A percentile compares a stretch with the other conserved stretches of the same genome.
Evolutionary conservation across 2,797 vertebrate species (phyloP).

Genomic region (Spondyliosoma cantharus): DNA sequence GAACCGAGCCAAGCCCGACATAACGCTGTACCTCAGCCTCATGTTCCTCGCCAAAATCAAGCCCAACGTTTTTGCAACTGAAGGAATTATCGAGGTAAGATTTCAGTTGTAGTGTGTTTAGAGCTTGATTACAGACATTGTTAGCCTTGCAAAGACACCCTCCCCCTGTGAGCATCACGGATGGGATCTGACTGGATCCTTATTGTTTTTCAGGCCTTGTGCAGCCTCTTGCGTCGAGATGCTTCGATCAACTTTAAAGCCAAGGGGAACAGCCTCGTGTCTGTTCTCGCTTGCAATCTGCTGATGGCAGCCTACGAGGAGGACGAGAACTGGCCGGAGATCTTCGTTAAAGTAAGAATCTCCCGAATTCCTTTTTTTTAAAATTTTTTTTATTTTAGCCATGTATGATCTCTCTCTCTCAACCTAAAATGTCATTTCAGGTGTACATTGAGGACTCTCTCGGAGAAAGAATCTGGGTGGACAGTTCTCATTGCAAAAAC

Average conservation of each 20-base stretch:
- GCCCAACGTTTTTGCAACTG: conserved; percentile 96
- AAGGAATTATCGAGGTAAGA: conserved; percentile 97
- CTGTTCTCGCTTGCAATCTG: conserved; percentile 95
- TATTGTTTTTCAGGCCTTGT: conserved; percentile 87
- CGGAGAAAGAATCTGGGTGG: conserved; percentile 98
- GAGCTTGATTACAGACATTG: not conserved
- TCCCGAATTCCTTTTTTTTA: not conserved
- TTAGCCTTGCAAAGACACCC: not conserved
- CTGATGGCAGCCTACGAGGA: conserved; percentile 99
- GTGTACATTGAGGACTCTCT: conserved; percentile 99
- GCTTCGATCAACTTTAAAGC: conserved; percentile 98
- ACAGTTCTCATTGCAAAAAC: conserved; percentile 96
- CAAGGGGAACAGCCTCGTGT: conserved; percentile 97
- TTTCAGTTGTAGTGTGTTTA: not conserved
- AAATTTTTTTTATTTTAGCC: not conserved
- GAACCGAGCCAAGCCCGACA: conserved; percentile 95
- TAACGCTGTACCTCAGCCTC: conserved; percentile 93
- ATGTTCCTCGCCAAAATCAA: conserved; percentile 99
- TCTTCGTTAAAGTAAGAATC: conserved; percentile 93
- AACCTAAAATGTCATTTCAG: conserved; percentile 73
- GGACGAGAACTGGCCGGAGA: conserved; percentile 99
- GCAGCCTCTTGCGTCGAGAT: conserved; percentile 94
- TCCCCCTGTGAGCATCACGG: not conserved
- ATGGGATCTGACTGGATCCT: not conserved
- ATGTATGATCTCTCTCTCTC: not conserved